Percentiles rank a stretch among this genome's conserved stretches.
Conservation (phyloP, 1,140 invertebrate species). For the Lasioglossum baleicum region DNA sequence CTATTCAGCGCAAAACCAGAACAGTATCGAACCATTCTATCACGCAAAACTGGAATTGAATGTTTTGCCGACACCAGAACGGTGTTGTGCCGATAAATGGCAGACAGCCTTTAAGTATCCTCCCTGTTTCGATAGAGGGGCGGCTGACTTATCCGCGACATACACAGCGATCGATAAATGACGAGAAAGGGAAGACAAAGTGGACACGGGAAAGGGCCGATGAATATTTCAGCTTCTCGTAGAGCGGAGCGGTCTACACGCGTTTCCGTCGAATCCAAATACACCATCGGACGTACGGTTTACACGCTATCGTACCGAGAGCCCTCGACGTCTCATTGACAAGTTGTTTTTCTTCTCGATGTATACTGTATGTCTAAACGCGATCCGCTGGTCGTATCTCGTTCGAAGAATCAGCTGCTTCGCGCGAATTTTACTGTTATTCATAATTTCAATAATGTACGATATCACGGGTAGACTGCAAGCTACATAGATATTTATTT, state of each 20-base stretch:
- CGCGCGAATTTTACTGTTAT: background rate
- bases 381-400: background rate
- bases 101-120: slow-evolving; percentile 20
- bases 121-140: slow-evolving; percentile 1
- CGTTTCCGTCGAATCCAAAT: slow-evolving; percentile 33
- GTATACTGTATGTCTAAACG: background rate
- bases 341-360: slow-evolving; percentile 6
- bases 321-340: slow-evolving; percentile 3
- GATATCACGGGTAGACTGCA: no score
- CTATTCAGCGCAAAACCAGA: no score
- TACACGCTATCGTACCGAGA: background rate
- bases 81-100: no score
- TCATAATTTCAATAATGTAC: no score
- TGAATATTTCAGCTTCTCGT: slow-evolving; percentile 53
- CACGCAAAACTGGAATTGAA: no score
- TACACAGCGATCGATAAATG: slow-evolving; percentile 42
- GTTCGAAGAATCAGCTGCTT: background rate
- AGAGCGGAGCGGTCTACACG: slow-evolving; percentile 10
- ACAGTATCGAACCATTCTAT: no score
- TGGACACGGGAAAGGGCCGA: slow-evolving; percentile 45
- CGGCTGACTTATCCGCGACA: slow-evolving; percentile 44
- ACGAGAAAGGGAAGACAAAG: slow-evolving; percentile 50
- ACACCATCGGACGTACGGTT: background rate
- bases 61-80: no score
- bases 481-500: no score